phyloP scores from a whole-genome alignment of 2,888 invertebrate genomes.

The Galerucella calmariensis region DNA sequence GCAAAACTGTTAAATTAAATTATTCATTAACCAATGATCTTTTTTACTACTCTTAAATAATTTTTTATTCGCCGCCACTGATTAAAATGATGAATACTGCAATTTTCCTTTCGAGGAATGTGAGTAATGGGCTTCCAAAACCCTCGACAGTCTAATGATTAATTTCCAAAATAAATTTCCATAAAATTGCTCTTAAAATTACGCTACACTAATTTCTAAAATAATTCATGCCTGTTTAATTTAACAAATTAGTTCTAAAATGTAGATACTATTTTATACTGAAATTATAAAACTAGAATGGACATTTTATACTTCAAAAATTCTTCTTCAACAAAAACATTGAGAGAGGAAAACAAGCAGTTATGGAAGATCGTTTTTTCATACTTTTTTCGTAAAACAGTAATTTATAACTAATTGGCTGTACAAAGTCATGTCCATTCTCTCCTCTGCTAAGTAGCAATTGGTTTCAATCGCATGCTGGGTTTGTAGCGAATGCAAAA shows the following conservation, averaged over 20 bases:
- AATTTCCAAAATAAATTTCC: constrained; percentile 29
- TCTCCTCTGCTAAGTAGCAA: too few relatives aligned
- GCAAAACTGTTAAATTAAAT: too few relatives aligned
- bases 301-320: not conserved
- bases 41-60: not conserved
- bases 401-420: too few relatives aligned
- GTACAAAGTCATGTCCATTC: too few relatives aligned
- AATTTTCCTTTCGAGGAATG: constrained; percentile 28
- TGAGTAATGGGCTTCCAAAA: constrained; percentile 27
- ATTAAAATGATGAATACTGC: constrained; percentile 8
- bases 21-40: too few relatives aligned
- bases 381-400: too few relatives aligned
- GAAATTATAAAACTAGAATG: not conserved
- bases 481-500: too few relatives aligned
- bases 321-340: too few relatives aligned
- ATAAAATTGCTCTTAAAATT: constrained; percentile 29
- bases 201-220: constrained; percentile 28
- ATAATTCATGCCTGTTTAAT: constrained; percentile 8
- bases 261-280: not conserved
- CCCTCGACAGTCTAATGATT: constrained; percentile 14
- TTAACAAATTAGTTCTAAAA: not conserved
- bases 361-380: too few relatives aligned
- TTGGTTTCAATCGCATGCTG: too few relatives aligned
- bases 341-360: too few relatives aligned
- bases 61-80: constrained; percentile 19